Percentiles rank a stretch among this genome's conserved stretches.
These are phyloP conservation scores for Oncorhynchus nerka DNA, from an alignment of 2,113 vertebrate species.

Conservation along the genomic window DNA sequence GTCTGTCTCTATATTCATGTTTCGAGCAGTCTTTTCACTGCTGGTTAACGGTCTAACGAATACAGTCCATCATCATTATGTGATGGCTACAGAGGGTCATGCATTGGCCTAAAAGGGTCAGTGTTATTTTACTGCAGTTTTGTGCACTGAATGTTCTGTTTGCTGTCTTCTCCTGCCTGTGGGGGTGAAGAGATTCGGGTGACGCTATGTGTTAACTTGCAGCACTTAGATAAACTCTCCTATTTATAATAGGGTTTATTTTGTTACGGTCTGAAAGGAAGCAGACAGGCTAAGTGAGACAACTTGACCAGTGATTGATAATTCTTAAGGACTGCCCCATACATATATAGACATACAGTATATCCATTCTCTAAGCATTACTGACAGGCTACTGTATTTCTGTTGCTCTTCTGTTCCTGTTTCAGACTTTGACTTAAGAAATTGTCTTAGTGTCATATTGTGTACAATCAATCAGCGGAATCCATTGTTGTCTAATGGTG, in stretches of 20 bases:
- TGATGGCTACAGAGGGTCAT: slow-evolving; percentile 76
- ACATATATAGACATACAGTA: neutral
- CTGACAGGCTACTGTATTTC: slow-evolving; percentile 2
- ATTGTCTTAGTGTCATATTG: neutral
- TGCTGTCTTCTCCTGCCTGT: slow-evolving; percentile 74
- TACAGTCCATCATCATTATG: slow-evolving; percentile 61
- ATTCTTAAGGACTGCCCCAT: neutral
- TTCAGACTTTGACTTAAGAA: neutral
- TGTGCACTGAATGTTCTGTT: slow-evolving; percentile 76
- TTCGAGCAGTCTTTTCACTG: slow-evolving; percentile 53
- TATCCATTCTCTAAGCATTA: neutral
- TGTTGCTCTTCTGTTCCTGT: slow-evolving; percentile 21
- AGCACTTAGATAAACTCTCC: slow-evolving; percentile 28
- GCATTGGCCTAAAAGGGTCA: slow-evolving; percentile 75
- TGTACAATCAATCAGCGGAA: neutral
- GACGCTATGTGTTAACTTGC: slow-evolving; percentile 21
- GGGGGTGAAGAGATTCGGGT: slow-evolving; percentile 29
- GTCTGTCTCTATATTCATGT: slow-evolving; percentile 68
- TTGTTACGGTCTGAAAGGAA: slow-evolving; percentile 11
- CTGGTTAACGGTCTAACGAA: slow-evolving; percentile 69
- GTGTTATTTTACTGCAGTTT: slow-evolving; percentile 76
- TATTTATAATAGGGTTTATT: slow-evolving; percentile 49
- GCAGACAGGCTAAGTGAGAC: slow-evolving; percentile 2
- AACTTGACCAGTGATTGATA: slow-evolving; percentile 27
- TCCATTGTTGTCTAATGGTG: neutral